Conservation (phyloP, 2,113 vertebrate genomes). For the Odocoileus virginianus region DNA sequence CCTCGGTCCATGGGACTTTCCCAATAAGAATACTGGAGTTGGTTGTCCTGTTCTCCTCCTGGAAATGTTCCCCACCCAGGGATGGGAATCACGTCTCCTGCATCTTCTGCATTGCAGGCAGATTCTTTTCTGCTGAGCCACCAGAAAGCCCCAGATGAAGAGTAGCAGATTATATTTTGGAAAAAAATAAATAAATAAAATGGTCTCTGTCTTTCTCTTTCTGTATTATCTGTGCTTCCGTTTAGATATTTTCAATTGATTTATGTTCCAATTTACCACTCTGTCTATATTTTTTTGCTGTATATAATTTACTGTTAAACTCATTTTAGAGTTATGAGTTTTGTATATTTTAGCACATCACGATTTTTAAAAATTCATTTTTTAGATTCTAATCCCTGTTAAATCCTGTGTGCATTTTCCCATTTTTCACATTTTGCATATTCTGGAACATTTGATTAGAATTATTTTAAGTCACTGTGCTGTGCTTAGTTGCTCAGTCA, state of each 20-base stretch:
- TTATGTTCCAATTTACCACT: not conserved
- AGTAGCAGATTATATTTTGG: not conserved
- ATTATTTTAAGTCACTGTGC: not conserved
- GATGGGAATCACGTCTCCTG: not conserved
- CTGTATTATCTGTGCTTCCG: not conserved
- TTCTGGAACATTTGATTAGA: not conserved
- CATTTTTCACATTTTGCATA: not conserved
- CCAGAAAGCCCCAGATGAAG: not conserved
- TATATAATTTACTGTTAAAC: not conserved
- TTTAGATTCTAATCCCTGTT: not conserved
- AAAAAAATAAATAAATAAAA: too few relatives aligned
- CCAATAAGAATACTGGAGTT: not conserved
- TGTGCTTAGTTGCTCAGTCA: not conserved
- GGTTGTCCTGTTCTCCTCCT: not conserved
- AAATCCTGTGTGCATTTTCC: not conserved
- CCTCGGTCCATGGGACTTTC: not conserved
- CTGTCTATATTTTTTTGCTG: not conserved
- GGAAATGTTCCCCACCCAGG: not conserved
- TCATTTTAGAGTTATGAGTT: not conserved
- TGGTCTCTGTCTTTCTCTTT: not conserved
- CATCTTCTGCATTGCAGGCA: not conserved
- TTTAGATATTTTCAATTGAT: not conserved
- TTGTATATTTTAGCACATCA: not conserved
- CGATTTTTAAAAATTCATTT: not conserved
- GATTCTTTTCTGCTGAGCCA: not conserved